Base-by-base conservation (phyloP, 1,140 invertebrate species). In the Macrobrachium nipponense region DNA sequence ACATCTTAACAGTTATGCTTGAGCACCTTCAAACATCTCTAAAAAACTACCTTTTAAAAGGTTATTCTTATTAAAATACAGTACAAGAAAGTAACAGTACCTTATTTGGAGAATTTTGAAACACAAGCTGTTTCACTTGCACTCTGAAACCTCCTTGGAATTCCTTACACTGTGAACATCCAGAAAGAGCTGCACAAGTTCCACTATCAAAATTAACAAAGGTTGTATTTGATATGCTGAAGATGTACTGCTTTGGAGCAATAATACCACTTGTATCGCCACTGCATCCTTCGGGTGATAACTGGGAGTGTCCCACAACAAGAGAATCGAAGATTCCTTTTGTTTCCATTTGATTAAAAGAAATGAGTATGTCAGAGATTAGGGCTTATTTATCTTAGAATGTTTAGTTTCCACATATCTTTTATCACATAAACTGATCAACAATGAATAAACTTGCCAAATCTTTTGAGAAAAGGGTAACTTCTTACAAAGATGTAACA, bases 161-260 rank as follows among this genome's bases (percentile, higher is more conserved):
- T 0, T 11, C 11, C 58, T 87, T 87, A 44, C 87, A 87, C 76
- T 87, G 87, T 8, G 87, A 87, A 20, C 87, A 87, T 18, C 82
- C 87, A 15, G 77, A 80, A 18, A 87, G 62, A 0, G 87, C 87
- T 15, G 87, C n/a, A 44, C 81, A 87, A 5, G 4, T 27, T 36
- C 76, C 76, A 8, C 4, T 73, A 58, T 87, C 87, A 51, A 61
- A 87, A 81, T 87, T 87, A 51, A 83, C 73, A 44, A 87, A 87
- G 15, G 73, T 83, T 43, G 77, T 77, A 51, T 85, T 64, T 73
- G 78, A 51, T 5, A 87, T 81, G 23, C 72, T 87, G 81, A 87
- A 87, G 80, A 79, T 59, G 51, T 60, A 59, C 81, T 87, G 36
- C 51, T 87, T 87, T 27, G 87, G 87, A 11, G 87, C 64, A 11